Evolutionary conservation across 2,888 invertebrate genomes (phyloP), one percentile per base, ranked within the genome.

Genomic region (Notodonta ziczac): DNA sequence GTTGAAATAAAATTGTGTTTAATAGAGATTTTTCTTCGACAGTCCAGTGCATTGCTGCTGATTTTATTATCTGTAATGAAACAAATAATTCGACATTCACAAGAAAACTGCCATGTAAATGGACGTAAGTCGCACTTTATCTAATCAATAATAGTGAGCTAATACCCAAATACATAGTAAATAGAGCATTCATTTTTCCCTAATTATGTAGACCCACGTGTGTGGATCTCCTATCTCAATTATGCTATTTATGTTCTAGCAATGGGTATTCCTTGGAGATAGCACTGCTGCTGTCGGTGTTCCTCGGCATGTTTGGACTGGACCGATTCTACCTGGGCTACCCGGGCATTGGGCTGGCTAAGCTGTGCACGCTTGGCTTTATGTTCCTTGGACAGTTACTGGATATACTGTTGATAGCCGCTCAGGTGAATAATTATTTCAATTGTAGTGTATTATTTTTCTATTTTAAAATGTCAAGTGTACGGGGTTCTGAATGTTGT

Each of bases 301-400:
- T 99, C 86, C 94, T 99, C 62, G 99, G 99, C 40, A 98, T 99
- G 98, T 98, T 99, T 93, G 99, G 99, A 16, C 95, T 98, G 35
- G 99, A 99, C 86, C 94, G 99, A 65, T 99, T 99, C 90, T 99
- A 99, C 84, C 94, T 99, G n/a, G 99, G 99, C 40, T 99, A 99
- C 87, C 98, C 98, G 59, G 99, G 98, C 0, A 96, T 99, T 72
- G 99, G 99, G 0, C 90, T 99, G 66, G 96, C 99, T 39, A 99
- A 99, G 88, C 95, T 99, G 69, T 98, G 98, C 83, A 99, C 99
- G 0, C 93, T 99, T 60, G 99, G 99, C 14, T 99, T 99, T 84
- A 97, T 99, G 95, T 98, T 99, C 83, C 94, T 99, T 42, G 98
- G 99, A 57, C 99, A 99, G 88, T 93, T 99, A 42, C 93, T 98